Conservation (phyloP, 2,113 vertebrate species). For the Rhinopomastus cyanomelas region DNA sequence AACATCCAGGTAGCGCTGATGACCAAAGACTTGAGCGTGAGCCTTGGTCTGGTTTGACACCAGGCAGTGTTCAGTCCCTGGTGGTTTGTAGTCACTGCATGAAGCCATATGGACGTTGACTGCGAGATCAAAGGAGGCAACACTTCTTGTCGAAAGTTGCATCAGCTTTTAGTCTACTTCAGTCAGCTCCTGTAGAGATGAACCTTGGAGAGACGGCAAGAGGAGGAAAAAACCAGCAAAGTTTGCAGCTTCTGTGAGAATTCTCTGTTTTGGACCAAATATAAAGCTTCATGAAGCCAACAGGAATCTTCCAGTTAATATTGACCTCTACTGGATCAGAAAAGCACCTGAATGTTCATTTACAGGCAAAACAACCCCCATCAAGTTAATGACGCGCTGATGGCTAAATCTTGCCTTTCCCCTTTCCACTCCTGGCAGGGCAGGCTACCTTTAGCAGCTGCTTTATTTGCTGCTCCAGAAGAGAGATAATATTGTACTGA, state of each 20-base stretch:
- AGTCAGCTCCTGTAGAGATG: not conserved
- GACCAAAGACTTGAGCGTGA: not conserved
- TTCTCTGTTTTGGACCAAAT: not conserved
- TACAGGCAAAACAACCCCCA: not conserved
- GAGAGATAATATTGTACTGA: not conserved
- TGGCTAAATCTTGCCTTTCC: not conserved
- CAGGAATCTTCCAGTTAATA: not conserved
- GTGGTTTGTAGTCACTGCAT: rapidly evolving
- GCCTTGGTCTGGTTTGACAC: not conserved
- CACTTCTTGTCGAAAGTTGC: not conserved
- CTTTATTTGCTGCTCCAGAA: not conserved
- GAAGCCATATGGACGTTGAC: not conserved
- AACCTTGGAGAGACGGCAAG: not conserved
- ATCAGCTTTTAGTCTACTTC: not conserved
- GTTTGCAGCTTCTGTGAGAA: not conserved
- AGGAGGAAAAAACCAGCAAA: not conserved
- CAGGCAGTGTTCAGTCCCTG: not conserved
- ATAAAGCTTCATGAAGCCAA: not conserved
- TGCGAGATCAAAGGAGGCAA: not conserved
- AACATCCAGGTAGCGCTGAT: not conserved
- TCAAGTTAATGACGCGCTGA: not conserved
- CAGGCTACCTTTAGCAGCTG: not conserved
- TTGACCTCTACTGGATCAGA: not conserved
- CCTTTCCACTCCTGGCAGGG: not conserved
- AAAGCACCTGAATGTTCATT: not conserved